Evolutionary conservation across 2,113 vertebrate species (phyloP).

Genomic region (Sprattus sprattus): DNA sequence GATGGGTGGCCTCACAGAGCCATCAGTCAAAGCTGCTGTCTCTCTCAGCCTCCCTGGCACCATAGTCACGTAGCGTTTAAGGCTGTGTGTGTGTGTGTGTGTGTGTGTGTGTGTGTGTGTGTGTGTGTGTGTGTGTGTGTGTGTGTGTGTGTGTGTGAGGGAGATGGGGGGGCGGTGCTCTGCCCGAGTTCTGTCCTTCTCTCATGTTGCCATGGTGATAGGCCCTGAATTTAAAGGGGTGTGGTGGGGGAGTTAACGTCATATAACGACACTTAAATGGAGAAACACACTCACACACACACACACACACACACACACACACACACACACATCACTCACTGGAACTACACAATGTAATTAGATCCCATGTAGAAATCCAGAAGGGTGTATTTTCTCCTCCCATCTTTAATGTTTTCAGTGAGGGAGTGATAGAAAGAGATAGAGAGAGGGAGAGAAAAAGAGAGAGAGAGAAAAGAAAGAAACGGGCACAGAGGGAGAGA

Average conservation of each 20-base stretch:
- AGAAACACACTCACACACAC: not conserved
- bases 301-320: not conserved
- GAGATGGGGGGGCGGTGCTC: not conserved
- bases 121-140: slow-evolving; percentile 27
- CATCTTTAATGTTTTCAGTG: too few relatives aligned
- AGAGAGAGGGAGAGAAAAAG: not conserved
- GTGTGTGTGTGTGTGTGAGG: not conserved
- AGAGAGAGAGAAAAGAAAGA: not conserved
- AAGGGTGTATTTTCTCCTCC: too few relatives aligned
- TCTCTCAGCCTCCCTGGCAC: not conserved
- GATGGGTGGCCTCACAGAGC: not conserved
- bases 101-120: slow-evolving; percentile 12
- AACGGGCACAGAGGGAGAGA: not conserved
- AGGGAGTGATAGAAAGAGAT: too few relatives aligned
- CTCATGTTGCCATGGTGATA: slow-evolving; percentile 13
- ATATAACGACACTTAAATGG: not conserved
- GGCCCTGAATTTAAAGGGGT: not conserved
- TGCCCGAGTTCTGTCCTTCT: slow-evolving; percentile 2
- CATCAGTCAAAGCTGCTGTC: not conserved
- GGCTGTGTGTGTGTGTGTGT: not conserved
- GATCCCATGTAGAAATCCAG: not conserved
- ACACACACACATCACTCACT: not conserved
- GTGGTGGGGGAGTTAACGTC: not conserved
- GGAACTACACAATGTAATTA: not conserved
- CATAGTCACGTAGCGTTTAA: not conserved